A percentile compares a stretch with the other conserved stretches of the same genome.
Conservation (phyloP, 2,113 vertebrate species). For the Paedocypris sp. region DNA sequence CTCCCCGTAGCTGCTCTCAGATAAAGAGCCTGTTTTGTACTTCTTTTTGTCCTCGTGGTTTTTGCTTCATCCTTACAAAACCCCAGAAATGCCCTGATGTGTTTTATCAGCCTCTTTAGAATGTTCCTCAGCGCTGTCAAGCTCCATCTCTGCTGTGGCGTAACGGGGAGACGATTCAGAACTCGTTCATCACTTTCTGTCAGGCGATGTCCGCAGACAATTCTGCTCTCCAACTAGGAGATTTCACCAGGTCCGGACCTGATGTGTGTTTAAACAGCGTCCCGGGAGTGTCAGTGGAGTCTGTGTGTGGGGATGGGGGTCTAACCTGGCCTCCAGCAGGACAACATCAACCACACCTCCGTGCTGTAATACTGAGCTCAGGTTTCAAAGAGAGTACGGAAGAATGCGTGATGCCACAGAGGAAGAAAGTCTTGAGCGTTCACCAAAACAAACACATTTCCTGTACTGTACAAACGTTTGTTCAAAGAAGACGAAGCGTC, state of each 20-base stretch:
- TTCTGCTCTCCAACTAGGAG: constrained; percentile 1
- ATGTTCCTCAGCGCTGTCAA: not conserved
- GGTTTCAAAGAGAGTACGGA: constrained; percentile 6
- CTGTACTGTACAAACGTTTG: constrained; percentile 39
- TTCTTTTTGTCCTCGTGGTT: not conserved
- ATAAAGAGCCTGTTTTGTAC: too few relatives aligned
- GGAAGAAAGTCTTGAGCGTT: constrained; percentile 35
- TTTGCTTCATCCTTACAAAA: not conserved
- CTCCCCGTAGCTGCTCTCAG: too few relatives aligned
- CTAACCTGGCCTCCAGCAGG: constrained; percentile 7
- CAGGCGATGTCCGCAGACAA: not conserved
- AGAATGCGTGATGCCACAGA: constrained; percentile 1
- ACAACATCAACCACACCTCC: constrained; percentile 7
- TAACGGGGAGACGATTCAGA: not conserved
- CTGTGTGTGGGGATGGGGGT: not conserved
- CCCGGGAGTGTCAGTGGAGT: not conserved
- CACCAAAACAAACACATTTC: constrained; percentile 50
- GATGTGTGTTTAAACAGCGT: constrained; percentile 8
- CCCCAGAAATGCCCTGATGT: constrained; percentile 4
- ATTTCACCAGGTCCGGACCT: constrained; percentile 1
- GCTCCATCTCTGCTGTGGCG: not conserved
- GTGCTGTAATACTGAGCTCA: not conserved
- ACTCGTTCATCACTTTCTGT: constrained; percentile 15
- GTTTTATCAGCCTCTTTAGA: not conserved
- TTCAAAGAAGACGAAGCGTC: constrained; percentile 11